Conservation (phyloP, 2,113 vertebrate species). For the Parus major region DNA sequence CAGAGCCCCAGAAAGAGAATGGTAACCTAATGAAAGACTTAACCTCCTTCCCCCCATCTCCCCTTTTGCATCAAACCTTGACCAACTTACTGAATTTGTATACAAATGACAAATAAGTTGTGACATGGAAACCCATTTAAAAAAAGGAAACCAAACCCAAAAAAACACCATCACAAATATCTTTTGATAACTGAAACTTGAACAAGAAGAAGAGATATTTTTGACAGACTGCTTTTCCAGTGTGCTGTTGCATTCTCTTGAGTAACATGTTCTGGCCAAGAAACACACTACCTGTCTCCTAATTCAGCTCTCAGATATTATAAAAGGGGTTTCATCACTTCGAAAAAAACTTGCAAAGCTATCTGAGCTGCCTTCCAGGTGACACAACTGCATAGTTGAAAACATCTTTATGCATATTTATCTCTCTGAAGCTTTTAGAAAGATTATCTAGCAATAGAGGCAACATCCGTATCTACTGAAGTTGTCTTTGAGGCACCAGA, state of each 20-base stretch:
- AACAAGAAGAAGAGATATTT: neutral
- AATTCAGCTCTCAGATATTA: neutral
- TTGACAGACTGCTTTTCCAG: neutral
- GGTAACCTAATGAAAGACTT: neutral
- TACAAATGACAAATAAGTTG: neutral
- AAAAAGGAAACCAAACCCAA: neutral
- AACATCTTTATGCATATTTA: neutral
- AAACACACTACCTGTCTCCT: neutral
- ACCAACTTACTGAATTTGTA: neutral
- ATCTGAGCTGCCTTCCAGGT: neutral
- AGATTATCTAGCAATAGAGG: neutral
- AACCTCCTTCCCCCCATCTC: fast-evolving
- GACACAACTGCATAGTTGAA: neutral
- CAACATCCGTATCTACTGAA: neutral
- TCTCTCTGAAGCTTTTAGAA: neutral
- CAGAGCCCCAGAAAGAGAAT: neutral
- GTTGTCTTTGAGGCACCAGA: neutral
- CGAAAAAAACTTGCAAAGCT: neutral
- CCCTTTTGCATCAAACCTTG: neutral
- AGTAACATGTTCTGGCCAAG: neutral
- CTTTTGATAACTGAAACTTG: neutral
- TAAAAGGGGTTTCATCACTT: neutral
- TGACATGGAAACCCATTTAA: neutral
- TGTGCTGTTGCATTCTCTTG: neutral
- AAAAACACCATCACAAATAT: neutral